Evolutionary conservation across 2,797 vertebrate genomes (phyloP).

Genomic region (Xerus rutilus): DNA sequence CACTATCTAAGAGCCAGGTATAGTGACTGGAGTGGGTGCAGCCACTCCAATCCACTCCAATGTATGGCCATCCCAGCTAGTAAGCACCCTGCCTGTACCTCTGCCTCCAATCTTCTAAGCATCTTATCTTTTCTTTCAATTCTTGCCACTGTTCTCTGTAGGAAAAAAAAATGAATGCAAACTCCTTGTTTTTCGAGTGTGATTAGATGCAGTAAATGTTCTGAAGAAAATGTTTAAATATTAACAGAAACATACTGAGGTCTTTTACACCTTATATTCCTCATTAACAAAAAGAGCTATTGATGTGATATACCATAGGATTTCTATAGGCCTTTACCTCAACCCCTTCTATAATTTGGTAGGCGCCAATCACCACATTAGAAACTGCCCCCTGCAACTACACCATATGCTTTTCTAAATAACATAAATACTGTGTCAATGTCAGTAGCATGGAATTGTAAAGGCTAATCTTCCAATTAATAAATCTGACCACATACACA

Average conservation of each 20-base stretch:
- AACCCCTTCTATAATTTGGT: background rate
- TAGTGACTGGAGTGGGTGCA: background rate
- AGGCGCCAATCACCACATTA: background rate
- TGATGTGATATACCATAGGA: background rate
- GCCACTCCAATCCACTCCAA: background rate
- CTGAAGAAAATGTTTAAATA: constrained; percentile 41
- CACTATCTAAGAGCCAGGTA: background rate
- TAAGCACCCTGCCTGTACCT: too few species aligned
- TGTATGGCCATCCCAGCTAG: background rate
- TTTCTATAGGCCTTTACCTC: constrained; percentile 6
- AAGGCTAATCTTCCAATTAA: background rate
- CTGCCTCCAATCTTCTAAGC: background rate
- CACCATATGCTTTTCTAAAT: constrained; percentile 20
- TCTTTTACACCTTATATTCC: background rate
- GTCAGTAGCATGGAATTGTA: background rate
- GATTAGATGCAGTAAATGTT: background rate
- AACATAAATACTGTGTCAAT: background rate
- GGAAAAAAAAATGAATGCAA: background rate
- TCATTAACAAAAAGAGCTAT: constrained; percentile 6
- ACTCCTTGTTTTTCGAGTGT: constrained; percentile 31
- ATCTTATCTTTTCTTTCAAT: background rate
- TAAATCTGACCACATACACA: background rate
- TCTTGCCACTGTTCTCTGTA: background rate
- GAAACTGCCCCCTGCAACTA: background rate
- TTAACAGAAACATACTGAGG: constrained; percentile 16